These are phyloP conservation scores for Brassicogethes aeneus DNA, from an alignment of 2,888 invertebrate species.

Conservation along the genomic window DNA sequence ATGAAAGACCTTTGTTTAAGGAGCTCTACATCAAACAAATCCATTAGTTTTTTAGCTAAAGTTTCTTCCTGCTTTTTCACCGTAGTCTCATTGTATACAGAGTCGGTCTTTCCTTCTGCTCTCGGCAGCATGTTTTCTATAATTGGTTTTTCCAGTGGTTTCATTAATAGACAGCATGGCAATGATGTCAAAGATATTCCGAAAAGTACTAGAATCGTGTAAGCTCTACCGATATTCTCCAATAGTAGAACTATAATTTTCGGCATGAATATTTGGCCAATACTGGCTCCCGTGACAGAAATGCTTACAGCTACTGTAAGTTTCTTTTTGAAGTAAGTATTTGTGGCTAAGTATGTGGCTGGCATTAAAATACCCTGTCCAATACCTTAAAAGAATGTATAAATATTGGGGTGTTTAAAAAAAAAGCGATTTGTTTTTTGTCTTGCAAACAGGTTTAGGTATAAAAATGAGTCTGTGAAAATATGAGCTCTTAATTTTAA, in stretches of 20 bases:
- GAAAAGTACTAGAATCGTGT: conserved; percentile 43
- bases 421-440: too few relatives aligned
- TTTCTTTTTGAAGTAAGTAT: conserved; percentile 43
- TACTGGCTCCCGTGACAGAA: conserved; percentile 41
- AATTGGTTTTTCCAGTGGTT: conserved; percentile 33
- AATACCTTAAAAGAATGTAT: conserved; percentile 34
- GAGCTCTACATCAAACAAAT: conserved; percentile 33
- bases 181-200: conserved; percentile 42
- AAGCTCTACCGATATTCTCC: conserved; percentile 35
- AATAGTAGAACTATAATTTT: conserved; percentile 39
- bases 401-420: too few relatives aligned
- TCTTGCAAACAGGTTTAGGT: too few relatives aligned
- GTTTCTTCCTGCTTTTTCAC: conserved; percentile 16
- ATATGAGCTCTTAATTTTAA: too few relatives aligned
- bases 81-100: conserved; percentile 30
- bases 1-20: conserved; percentile 32
- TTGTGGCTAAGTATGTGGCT: conserved; percentile 41
- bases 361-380: conserved; percentile 42
- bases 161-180: conserved; percentile 41
- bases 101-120: conserved; percentile 2
- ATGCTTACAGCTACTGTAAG: conserved; percentile 43
- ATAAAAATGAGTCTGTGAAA: too few relatives aligned
- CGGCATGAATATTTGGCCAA: conserved; percentile 44
- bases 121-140: background rate
- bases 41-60: conserved; percentile 22